Base-by-base conservation (phyloP, 2,888 invertebrate genomes). In the Perizoma flavofasciatum region DNA sequence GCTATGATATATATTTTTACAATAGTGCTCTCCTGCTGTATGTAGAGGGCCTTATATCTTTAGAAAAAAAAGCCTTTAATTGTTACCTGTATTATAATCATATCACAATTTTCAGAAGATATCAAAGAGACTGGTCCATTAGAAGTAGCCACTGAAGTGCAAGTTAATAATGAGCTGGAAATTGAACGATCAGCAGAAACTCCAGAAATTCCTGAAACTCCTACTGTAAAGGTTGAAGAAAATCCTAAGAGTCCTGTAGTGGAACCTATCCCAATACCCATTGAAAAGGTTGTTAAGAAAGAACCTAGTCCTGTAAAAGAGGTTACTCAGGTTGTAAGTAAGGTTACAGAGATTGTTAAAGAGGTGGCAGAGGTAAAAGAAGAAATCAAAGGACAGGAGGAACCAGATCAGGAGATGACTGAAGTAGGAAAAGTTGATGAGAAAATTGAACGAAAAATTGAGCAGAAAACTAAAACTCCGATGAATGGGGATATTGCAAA, bases 401-500 rank as follows among this genome's bases (percentile, higher is more conserved):
- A 66, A 11, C 43, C 69, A 49, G 82, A 88, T 77, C 80, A 82
- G 59, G 86, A 83, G 41, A 88, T 89, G 84, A 79, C 74, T 37
- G 84, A 85, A 41, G 77, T 80, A 48, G 72, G 74, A 8, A 72
- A 71, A 7, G 62, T 65, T 44, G 84, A 85, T 7, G 76, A 79
- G 41, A 88, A 82, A 71, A 63, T 70, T 35, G 81, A 83, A 57
- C 59, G 68, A 2, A 85, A 85, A 70, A 71, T 77, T 10, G 67
- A 76, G 35, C 49, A 59, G 0, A 88, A 83, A 64, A 63, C 77
- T 45, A 82, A 77, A 66, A 64, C 74, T 47, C 78, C 89, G 11
- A 72, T 89, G 62, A 91, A 91, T 78, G 91, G 91, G 61, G 90
- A 91, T 73, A 71, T 89, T 55, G 55, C 69, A 54, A 91, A 89